Base-by-base conservation (phyloP, 2,797 vertebrate species). In the Chromis chromis region DNA sequence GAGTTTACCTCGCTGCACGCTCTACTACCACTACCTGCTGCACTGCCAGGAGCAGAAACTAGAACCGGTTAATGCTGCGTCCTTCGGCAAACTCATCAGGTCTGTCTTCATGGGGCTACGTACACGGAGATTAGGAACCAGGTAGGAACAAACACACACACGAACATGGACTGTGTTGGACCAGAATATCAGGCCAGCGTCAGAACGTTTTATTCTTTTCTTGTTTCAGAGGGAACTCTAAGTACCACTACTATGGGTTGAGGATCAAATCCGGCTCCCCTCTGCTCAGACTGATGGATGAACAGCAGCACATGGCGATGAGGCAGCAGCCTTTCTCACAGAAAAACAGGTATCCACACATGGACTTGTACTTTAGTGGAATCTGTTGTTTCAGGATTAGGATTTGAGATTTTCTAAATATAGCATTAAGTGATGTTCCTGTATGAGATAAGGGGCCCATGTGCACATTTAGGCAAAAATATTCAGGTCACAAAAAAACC, bases 221-320 rank as follows among this genome's bases (percentile, higher is more conserved):
- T 17, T 76, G 36, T 89, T 83, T 69, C 89, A 98, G 97, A 84
- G 97, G 97, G 46, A 98, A 98, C 89, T 98, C 97, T 0, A 98
- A 98, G 88, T 98, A 98, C 92, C 97, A 98, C 89, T 98, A 98
- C 88, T 98, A 98, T 3, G 97, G 97, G 42, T 94, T 98, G 70
- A 94, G 97, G 75, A 97, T 98, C 88, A 98, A 98, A 91, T 96
- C 95, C 44, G 95, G 94, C 76, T 98, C 97, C 0, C 94, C 96
- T 1, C 91, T 98, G 72, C 93, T 96, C 56, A 91, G 96, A 57
- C 94, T 98, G 65, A 95, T 97, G 94, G 96, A 98, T 78, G 96
- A 98, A 75, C 97, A 97, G 76, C 97, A 97, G 86, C 96, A 98
- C 92, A 95, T 97, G 90, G 97, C 96, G 10, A 96, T 97, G 96